phyloP scores from a whole-genome alignment of 2,113 vertebrate species.

The Myanophis thanlyinensis region DNA sequence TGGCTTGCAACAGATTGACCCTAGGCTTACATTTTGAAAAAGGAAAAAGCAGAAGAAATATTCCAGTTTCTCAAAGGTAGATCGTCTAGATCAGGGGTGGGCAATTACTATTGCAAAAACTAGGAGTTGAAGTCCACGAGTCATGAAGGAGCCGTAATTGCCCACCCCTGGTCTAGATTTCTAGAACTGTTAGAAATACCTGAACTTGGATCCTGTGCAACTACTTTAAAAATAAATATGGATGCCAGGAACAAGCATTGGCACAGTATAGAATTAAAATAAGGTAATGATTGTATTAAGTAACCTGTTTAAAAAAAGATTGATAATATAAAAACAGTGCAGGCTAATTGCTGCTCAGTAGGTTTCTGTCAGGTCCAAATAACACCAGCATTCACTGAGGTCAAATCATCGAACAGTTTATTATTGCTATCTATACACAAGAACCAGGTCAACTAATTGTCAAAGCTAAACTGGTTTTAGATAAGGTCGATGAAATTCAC shows the following conservation, averaged over 20 bases:
- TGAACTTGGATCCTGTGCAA: not conserved
- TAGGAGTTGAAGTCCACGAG: too few species aligned
- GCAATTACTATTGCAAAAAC: too few species aligned
- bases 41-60: not conserved
- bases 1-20: not conserved
- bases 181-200: not conserved
- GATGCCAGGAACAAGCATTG: not conserved
- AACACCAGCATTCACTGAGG: too few species aligned
- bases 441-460: too few species aligned
- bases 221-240: not conserved
- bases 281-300: not conserved
- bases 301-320: not conserved
- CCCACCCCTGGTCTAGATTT: too few species aligned
- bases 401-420: too few species aligned
- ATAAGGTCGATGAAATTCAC: too few species aligned
- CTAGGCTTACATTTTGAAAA: not conserved
- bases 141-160: too few species aligned
- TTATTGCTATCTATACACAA: too few species aligned
- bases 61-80: not conserved
- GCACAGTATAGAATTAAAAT: not conserved
- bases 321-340: not conserved
- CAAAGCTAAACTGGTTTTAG: too few species aligned
- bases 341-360: not conserved
- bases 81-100: too few species aligned
- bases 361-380: too few species aligned